A percentile compares a stretch with the other conserved stretches of the same genome.
These are phyloP conservation scores for Cynocephalus volans DNA, from an alignment of 2,113 vertebrate genomes.

Conservation along the genomic window DNA sequence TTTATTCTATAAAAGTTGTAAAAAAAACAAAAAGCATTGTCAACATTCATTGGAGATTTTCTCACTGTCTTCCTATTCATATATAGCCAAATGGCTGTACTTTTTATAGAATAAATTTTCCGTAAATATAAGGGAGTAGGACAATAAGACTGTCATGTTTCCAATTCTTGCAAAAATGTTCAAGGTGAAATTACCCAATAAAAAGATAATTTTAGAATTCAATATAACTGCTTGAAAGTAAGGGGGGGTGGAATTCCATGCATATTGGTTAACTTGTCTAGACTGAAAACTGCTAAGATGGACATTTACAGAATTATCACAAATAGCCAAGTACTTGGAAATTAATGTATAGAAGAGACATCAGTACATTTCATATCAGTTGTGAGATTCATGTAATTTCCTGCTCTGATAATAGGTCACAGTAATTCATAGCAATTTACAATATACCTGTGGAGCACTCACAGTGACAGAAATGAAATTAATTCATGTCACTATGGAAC, in stretches of 20 bases:
- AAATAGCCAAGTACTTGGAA: conserved; percentile 78
- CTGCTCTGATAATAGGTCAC: conserved; percentile 80
- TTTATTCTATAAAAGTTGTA: neutral
- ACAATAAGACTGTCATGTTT: conserved; percentile 66
- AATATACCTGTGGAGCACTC: conserved; percentile 75
- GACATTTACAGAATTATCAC: conserved; percentile 78
- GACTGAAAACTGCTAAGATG: conserved; percentile 73
- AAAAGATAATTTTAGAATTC: conserved; percentile 78
- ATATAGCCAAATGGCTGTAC: neutral
- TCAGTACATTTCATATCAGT: conserved; percentile 66
- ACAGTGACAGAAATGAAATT: conserved; percentile 76
- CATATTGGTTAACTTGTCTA: conserved; percentile 76
- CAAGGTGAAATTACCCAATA: conserved; percentile 73
- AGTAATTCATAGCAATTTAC: conserved; percentile 77
- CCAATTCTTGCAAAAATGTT: conserved; percentile 63
- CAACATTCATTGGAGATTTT: conserved; percentile 25
- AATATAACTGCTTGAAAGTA: conserved; percentile 71
- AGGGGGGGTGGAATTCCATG: conserved; percentile 58
- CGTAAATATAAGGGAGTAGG: conserved; percentile 22
- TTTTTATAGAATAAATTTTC: conserved; percentile 50
- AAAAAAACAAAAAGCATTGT: neutral
- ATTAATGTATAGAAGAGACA: conserved; percentile 79
- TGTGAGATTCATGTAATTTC: conserved; percentile 79
- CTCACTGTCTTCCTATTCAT: neutral
- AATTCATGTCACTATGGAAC: conserved; percentile 40